Evolutionary conservation across 2,113 vertebrate species (phyloP).

Genomic region (Tiliqua scincoides): DNA sequence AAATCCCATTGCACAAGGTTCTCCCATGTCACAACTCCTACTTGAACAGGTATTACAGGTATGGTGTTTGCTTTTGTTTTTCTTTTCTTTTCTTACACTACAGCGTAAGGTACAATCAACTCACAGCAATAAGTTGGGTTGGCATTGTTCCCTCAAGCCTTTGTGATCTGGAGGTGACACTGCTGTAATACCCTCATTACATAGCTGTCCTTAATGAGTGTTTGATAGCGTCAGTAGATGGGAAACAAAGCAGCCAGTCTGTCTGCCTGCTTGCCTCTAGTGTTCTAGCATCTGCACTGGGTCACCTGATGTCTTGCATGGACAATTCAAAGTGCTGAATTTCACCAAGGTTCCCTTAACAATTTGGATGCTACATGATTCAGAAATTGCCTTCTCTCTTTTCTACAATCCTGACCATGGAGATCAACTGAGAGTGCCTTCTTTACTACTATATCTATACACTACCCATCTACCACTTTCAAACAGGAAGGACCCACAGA

Average conservation of each 20-base stretch:
- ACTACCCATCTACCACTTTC: neutral
- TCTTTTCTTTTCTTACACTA: too few relatives aligned
- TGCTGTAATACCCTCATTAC: neutral
- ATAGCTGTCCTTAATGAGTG: neutral
- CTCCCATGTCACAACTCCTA: too few relatives aligned
- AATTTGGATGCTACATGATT: neutral
- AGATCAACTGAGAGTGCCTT: neutral
- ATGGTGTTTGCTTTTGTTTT: too few relatives aligned
- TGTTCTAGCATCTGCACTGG: neutral
- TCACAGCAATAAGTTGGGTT: neutral
- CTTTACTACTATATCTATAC: neutral
- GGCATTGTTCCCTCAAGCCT: neutral
- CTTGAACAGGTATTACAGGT: too few relatives aligned
- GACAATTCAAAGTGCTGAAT: neutral
- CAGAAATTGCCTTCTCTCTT: neutral
- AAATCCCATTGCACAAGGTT: too few relatives aligned
- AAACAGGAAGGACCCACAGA: neutral
- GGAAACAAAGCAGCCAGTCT: neutral
- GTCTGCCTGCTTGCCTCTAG: neutral
- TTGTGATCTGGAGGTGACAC: neutral
- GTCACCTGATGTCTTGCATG: neutral
- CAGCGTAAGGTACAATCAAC: neutral
- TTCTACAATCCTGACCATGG: neutral
- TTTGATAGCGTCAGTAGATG: neutral
- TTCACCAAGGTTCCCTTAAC: neutral